A percentile compares a stretch with the other conserved stretches of the same genome.
These are phyloP conservation scores for Kryphioiulus occultus DNA, from an alignment of 2,888 invertebrate genomes.

Conservation along the genomic window DNA sequence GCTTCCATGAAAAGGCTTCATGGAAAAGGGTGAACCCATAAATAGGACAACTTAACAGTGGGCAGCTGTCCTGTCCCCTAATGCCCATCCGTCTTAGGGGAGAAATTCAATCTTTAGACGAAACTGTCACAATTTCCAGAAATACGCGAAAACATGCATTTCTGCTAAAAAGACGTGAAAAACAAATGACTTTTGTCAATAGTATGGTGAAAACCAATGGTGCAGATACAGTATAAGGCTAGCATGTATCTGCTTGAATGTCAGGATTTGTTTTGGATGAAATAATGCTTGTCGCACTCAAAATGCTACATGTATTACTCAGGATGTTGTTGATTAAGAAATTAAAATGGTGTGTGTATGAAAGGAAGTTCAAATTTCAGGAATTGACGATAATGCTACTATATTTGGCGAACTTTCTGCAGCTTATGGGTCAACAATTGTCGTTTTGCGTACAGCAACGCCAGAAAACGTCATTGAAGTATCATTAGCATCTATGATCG, in stretches of 20 bases:
- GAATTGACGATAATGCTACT: not conserved
- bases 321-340: constrained; percentile 14
- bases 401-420: not conserved
- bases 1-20: not conserved
- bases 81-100: not conserved
- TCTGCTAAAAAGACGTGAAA: not conserved
- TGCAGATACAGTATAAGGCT: too few species aligned
- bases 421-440: not conserved
- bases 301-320: not conserved
- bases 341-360: not conserved
- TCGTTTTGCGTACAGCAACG: not conserved
- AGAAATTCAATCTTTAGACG: not conserved
- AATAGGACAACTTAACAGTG: not conserved
- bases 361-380: constrained; percentile 33
- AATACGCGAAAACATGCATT: not conserved
- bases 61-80: not conserved
- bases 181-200: not conserved
- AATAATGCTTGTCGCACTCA: not conserved
- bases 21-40: not conserved
- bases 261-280: not conserved
- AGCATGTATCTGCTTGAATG: not conserved
- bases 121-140: not conserved
- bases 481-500: not conserved
- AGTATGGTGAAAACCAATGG: not conserved
- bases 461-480: not conserved